Evolutionary conservation across 2,888 invertebrate genomes (phyloP), one percentile per base, ranked within the genome.

Genomic region (Gastracanthus pulcherrimus): DNA sequence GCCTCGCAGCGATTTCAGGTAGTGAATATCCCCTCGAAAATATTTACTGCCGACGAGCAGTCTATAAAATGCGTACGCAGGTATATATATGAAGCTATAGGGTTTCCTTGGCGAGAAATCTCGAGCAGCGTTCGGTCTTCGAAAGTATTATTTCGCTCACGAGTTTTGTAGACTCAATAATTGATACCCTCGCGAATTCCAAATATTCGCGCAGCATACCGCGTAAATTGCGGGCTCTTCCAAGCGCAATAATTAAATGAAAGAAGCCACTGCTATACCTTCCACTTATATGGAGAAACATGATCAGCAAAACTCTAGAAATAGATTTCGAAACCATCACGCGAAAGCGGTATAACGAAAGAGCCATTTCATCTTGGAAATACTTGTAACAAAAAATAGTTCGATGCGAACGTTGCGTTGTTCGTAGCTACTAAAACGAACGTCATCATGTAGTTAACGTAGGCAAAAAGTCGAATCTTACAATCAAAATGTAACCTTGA

Each of bases 111-210:
- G 16, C 66, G 67, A 41, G 67, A 41, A 9, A 66, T 75, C 75
- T 51, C 64, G 75, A 26, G 75, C 75, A 11, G 13, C 58, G 5
- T 6, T 45, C 67, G 5, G 26, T 16, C 64, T 31, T 51, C 34
- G 16, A 13, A n/a, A 64, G 67, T 67, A 67, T 72, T 79, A 79
- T 79, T 79, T 74, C 26, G 67, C 67, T 64, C 55, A 29, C 64
- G 64, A 66, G 66, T 79, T 79, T 79, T 79, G 48, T 34, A 38
- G 72, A 34, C 45, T 45, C 58, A 74, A 74, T 79, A 79, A 79
- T 72, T 79, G 72, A 72, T 74, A 79, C 72, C 67, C 79, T 41
- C 48, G 70, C 64, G 64, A 78, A 78, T 79, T 74, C 60, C 74
- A 36, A 79, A 74, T 74, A 72, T 79, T 79, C 31, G 66, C 58